These are phyloP conservation scores for Apoda limacodes DNA, from an alignment of 2,888 invertebrate genomes.

Conservation along the genomic window DNA sequence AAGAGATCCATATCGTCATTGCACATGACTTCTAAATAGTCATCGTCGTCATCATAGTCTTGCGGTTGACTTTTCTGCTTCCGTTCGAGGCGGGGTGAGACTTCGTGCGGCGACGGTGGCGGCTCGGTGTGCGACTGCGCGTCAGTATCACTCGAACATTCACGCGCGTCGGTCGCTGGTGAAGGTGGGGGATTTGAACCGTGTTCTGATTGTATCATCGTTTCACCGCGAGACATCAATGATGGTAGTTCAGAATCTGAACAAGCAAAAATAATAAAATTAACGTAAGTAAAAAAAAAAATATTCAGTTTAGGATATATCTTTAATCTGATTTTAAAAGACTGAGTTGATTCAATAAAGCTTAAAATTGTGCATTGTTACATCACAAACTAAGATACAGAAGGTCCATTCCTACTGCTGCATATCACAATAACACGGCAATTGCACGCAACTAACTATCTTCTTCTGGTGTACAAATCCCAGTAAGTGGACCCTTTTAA, in stretches of 20 bases:
- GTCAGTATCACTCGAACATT: slow-evolving; percentile 75
- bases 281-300: too few relatives aligned
- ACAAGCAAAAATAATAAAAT: too few relatives aligned
- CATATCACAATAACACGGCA: too few relatives aligned
- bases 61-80: slow-evolving; percentile 37
- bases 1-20: slow-evolving; percentile 80
- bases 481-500: too few relatives aligned
- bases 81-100: slow-evolving; percentile 18
- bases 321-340: too few relatives aligned
- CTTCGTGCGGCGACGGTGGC: slow-evolving; percentile 20
- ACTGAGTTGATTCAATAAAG: too few relatives aligned
- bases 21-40: slow-evolving; percentile 78
- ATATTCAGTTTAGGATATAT: too few relatives aligned
- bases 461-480: too few relatives aligned
- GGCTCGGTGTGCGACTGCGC: slow-evolving; percentile 55
- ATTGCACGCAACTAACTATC: too few relatives aligned
- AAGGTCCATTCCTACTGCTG: too few relatives aligned
- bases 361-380: too few relatives aligned
- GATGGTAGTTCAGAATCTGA: slow-evolving; percentile 74
- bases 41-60: slow-evolving; percentile 71
- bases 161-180: slow-evolving; percentile 80
- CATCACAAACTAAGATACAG: too few relatives aligned
- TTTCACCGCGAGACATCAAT: slow-evolving; percentile 72
- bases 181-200: slow-evolving; percentile 84
- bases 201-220: slow-evolving; percentile 64